A percentile compares a stretch with the other conserved stretches of the same genome.
Evolutionary conservation across 2,113 vertebrate species (phyloP).

Genomic region (Saimiri boliviensis): DNA sequence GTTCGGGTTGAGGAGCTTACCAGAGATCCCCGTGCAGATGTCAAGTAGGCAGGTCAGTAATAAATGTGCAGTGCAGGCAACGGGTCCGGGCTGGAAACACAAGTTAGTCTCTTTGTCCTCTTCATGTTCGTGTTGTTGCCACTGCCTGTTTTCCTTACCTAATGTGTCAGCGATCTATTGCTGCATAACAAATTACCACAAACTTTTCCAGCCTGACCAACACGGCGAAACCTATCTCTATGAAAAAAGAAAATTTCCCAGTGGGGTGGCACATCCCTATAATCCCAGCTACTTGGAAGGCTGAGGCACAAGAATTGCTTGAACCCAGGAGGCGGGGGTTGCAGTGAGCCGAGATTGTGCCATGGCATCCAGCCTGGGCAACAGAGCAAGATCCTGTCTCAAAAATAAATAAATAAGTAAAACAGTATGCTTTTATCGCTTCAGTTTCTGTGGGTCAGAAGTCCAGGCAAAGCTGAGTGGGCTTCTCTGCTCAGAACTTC

Average conservation of each 20-base stretch:
- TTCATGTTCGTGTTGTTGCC: neutral
- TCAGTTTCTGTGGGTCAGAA: neutral
- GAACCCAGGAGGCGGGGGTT: too few species aligned
- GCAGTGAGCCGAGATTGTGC: too few species aligned
- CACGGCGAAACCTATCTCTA: too few species aligned
- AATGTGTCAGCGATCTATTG: neutral
- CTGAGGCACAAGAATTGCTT: too few species aligned
- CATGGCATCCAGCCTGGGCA: too few species aligned
- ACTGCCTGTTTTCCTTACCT: neutral
- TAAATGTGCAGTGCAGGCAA: neutral
- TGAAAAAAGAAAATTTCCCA: too few species aligned
- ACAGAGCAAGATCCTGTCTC: too few species aligned
- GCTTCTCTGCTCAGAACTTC: neutral
- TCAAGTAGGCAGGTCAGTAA: neutral
- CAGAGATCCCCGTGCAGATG: neutral
- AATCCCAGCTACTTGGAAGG: too few species aligned
- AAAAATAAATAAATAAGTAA: neutral
- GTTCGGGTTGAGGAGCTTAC: neutral
- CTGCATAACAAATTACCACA: neutral
- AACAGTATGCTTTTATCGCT: neutral
- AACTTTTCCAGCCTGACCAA: too few species aligned
- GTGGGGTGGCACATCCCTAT: too few species aligned
- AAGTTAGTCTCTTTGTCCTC: neutral
- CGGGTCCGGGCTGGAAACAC: neutral
- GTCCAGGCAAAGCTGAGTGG: neutral